A percentile compares a stretch with the other conserved stretches of the same genome.
Evolutionary conservation across 2,888 invertebrate genomes (phyloP).

Genomic region (Torymus tubicola): DNA sequence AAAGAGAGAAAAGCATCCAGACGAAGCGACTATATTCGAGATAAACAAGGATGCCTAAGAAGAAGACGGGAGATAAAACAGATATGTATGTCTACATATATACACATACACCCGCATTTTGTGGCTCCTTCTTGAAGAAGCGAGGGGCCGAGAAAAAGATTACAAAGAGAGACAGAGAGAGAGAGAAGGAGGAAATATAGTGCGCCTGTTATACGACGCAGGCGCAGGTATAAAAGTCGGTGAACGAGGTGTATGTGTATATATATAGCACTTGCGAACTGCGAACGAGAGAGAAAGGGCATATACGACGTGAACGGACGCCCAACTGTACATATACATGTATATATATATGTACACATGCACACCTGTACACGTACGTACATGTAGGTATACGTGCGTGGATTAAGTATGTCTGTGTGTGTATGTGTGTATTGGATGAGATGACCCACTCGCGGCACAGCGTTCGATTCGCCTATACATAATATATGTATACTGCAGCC

Average conservation of each 20-base stretch:
- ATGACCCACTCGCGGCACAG: slow-evolving; percentile 41
- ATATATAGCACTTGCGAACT: too few species aligned
- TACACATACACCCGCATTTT: too few species aligned
- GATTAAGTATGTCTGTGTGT: neutral
- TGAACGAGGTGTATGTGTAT: slow-evolving; percentile 16
- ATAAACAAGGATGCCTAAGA: slow-evolving; percentile 18
- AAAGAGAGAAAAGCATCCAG: slow-evolving; percentile 1
- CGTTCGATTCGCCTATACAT: slow-evolving; percentile 39
- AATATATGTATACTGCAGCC: neutral
- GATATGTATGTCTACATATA: neutral
- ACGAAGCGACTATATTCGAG: slow-evolving; percentile 18
- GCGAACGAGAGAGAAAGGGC: slow-evolving; percentile 41
- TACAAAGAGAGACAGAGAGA: slow-evolving; percentile 18
- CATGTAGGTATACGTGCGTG: neutral
- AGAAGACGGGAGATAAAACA: slow-evolving; percentile 23
- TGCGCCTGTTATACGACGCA: slow-evolving; percentile 1
- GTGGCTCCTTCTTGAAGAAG: too few species aligned
- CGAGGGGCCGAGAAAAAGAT: slow-evolving; percentile 14
- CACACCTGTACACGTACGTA: neutral
- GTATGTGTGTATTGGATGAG: neutral
- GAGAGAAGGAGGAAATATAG: neutral
- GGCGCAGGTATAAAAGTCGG: slow-evolving; percentile 50
- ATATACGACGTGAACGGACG: neutral
- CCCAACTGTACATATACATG: neutral
- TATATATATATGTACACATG: too few species aligned